Evolutionary conservation across 2,888 invertebrate species (phyloP), one percentile per base, ranked within the genome.

Genomic region (Drymonia ruficornis): DNA sequence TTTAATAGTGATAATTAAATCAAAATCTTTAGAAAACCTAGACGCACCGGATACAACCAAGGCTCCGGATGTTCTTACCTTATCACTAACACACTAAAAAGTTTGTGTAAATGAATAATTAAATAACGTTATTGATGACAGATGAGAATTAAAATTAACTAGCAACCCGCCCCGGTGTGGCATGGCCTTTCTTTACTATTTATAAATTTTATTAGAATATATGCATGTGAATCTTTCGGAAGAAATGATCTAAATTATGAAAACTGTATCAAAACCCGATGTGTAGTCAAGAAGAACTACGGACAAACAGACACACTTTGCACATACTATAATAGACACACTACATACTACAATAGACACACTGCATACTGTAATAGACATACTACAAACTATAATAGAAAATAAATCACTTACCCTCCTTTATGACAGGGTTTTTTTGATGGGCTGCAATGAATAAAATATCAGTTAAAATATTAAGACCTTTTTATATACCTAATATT

Each of bases 341-440:
- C n/a, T n/a, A n/a, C n/a, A n/a, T n/a, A n/a, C n/a, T n/a, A n/a
- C n/a, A n/a, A n/a, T n/a, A n/a, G n/a, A n/a, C n/a, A n/a, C n/a
- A n/a, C n/a, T n/a, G n/a, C n/a, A n/a, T n/a, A n/a, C n/a, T n/a
- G n/a, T n/a, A n/a, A n/a, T n/a, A n/a, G n/a, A n/a, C n/a, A n/a
- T n/a, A n/a, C n/a, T n/a, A n/a, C n/a, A n/a, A n/a, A n/a, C n/a
- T n/a, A n/a, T n/a, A n/a, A n/a, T n/a, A n/a, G n/a, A n/a, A n/a
- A n/a, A n/a, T n/a, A 44, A 46, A 28, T 40, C 31, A 63, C 80
- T 82, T 65, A 88, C 89, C 83, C 81, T 74, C 83, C 80, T 69
- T 79, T 84, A 46, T 74, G 71, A 52, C 86, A 84, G 3, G 80
- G 76, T 34, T 67, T 78, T 43, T 66, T 70, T 31, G 60, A 61